Evolutionary conservation across 2,797 vertebrate genomes (phyloP).

Genomic region (Pseudotriccus pelzelni): DNA sequence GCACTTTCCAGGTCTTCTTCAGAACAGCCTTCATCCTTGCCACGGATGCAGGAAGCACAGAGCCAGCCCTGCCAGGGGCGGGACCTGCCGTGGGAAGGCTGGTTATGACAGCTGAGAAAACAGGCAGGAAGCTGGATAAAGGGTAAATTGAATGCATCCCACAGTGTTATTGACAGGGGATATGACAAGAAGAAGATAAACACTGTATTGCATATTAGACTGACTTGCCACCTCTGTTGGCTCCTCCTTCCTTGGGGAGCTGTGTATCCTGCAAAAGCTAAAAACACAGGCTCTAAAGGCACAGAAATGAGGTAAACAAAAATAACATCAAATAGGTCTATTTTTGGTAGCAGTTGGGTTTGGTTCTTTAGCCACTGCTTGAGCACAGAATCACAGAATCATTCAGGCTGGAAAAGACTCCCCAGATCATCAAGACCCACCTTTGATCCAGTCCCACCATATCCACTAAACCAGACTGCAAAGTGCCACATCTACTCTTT

Average conservation of each 20-base stretch:
- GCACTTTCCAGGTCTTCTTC: background rate
- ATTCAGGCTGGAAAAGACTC: background rate
- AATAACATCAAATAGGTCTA: accelerated
- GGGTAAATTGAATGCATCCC: background rate
- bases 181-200: background rate
- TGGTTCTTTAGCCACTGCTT: background rate
- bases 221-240: background rate
- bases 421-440: background rate
- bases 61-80: background rate
- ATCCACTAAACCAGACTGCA: background rate
- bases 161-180: background rate
- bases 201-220: background rate
- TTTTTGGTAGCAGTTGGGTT: background rate
- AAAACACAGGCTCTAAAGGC: background rate
- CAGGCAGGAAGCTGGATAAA: background rate
- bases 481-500: background rate
- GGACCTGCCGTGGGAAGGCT: background rate
- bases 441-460: background rate
- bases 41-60: background rate
- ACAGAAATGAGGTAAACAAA: background rate
- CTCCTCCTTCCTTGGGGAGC: background rate
- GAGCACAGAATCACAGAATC: background rate
- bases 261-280: background rate
- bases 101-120: background rate
- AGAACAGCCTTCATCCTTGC: background rate